Conservation (phyloP, 2,888 invertebrate species). For the Orchesella flavescens region DNA sequence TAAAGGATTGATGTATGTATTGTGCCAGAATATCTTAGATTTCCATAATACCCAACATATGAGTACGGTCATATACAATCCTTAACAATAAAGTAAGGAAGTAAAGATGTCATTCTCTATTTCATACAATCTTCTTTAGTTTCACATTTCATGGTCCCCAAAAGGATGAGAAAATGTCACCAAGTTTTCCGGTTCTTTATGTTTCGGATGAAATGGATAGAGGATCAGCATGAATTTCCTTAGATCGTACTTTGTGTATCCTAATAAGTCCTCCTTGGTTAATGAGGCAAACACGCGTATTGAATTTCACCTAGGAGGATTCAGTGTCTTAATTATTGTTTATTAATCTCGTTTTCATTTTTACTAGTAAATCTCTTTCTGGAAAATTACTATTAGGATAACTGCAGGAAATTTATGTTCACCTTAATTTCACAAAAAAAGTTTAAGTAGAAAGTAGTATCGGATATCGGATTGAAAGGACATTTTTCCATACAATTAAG, state of each 20-base stretch:
- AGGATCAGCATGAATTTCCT: neutral
- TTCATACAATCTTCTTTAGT: neutral
- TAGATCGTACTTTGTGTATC: neutral
- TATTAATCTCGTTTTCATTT: too few relatives aligned
- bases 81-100: too few relatives aligned
- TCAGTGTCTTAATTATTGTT: too few relatives aligned
- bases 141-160: neutral
- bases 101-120: neutral
- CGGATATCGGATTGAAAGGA: neutral
- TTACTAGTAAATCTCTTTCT: too few relatives aligned
- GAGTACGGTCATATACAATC: too few relatives aligned
- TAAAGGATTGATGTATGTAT: too few relatives aligned
- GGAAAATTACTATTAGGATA: neutral
- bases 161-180: slow-evolving; percentile 15
- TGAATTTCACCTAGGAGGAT: slow-evolving; percentile 11
- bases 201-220: neutral
- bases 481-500: neutral
- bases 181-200: slow-evolving; percentile 19
- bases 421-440: neutral
- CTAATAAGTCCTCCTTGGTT: neutral
- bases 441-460: neutral
- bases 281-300: slow-evolving; percentile 23
- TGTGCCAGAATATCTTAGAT: too few relatives aligned
- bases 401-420: neutral
- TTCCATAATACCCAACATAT: too few relatives aligned